Evolutionary conservation across 2,113 vertebrate genomes (phyloP), one percentile per base, ranked within the genome.

Genomic region (Ceyx cyanopectus): DNA sequence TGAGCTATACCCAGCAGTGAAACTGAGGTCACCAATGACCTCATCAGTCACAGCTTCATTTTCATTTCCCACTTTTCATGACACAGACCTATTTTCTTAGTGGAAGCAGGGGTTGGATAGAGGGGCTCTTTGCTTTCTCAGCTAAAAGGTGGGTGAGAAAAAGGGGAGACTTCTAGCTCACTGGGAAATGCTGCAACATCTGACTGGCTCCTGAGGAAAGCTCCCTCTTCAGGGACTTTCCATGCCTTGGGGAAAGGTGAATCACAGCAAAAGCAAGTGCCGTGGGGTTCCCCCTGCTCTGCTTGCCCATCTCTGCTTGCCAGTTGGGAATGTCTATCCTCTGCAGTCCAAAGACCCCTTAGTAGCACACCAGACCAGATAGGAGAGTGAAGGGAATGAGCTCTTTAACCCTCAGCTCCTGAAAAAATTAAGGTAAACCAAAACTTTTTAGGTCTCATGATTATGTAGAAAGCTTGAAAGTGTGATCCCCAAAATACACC

Each of bases 391-490:
- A 72, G 22, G 22, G 12, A 51, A 54, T 4, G 20, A 57, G n/a
- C 29, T 81, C 7, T n/a, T 68, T 68, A 94, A 88, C 26, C 51
- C 65, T 77, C 48, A 68, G 72, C 61, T 85, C 65, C 65, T 75
- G 57, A 45, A 45, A 87, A 81, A 86, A 90, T 83, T 17, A 90
- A 81, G 34, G 69, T 93, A 93, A 83, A 92, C 2, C 56, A 73
- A 85, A 87, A 83, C 34, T 94, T 93, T 67, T 65, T 82, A 12
- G 51, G 34, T 85, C 73, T 91, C 73, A 83, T 93, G 51, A 68
- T 83, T 88, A 80, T 78, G 67, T 81, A 85, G 82, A 60, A 95
- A 87, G 37, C 60, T 83, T 87, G 56, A 73, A 87, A 95, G 75
- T n/a, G 12, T 74, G 76, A 87, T 80, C 30, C 54, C 63, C 66